Conservation (phyloP, 1,140 invertebrate genomes). For the Mactra quadrangularis region DNA sequence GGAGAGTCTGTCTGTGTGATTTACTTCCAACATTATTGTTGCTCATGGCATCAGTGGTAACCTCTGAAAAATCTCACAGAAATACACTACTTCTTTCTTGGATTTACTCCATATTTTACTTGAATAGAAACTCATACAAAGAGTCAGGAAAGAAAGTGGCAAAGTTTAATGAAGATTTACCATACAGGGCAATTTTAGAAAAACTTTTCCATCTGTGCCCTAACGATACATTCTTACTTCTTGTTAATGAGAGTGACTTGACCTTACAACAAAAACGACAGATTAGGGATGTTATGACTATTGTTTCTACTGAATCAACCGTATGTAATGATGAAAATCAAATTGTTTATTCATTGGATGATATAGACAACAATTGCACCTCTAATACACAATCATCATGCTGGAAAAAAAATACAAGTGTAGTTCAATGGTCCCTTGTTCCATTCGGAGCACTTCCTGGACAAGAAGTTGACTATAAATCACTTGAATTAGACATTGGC, state of each 20-base stretch:
- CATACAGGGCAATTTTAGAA: slow-evolving; percentile 18
- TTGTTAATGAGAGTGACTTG: not conserved
- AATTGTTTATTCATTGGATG: not conserved
- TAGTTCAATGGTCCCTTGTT: slow-evolving; percentile 9
- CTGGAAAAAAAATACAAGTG: slow-evolving; percentile 26
- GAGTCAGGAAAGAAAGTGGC: not conserved
- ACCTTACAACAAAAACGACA: not conserved
- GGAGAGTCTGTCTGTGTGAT: slow-evolving; percentile 10
- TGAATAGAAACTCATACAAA: not conserved
- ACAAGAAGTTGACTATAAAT: slow-evolving; percentile 17
- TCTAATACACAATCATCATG: not conserved
- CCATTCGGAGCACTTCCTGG: slow-evolving; percentile 30
- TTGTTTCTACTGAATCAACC: not conserved
- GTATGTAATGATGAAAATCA: no score
- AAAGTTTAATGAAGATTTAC: slow-evolving; percentile 1
- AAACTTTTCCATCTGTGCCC: slow-evolving; percentile 5
- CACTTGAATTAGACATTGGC: not conserved
- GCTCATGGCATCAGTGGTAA: slow-evolving; percentile 16
- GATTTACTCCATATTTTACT: slow-evolving; percentile 19
- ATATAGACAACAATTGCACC: not conserved
- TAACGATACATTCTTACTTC: not conserved
- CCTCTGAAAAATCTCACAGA: not conserved
- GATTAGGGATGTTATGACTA: slow-evolving; percentile 4
- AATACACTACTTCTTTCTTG: slow-evolving; percentile 12
- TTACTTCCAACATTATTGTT: slow-evolving; percentile 24